These are phyloP conservation scores for Cecidostiba fungosa DNA, from an alignment of 2,888 invertebrate species.

Conservation along the genomic window DNA sequence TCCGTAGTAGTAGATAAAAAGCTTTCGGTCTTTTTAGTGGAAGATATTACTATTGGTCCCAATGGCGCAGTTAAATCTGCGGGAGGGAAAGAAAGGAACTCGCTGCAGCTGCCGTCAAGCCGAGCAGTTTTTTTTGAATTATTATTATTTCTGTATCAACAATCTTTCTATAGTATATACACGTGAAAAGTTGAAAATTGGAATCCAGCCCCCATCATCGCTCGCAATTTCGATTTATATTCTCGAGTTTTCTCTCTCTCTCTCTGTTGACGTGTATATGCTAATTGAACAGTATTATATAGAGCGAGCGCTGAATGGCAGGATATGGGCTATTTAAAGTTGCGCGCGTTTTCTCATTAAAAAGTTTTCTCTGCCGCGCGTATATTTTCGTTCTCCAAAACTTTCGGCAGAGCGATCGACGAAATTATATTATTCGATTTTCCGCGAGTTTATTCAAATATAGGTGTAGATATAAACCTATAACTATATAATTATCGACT, in stretches of 20 bases:
- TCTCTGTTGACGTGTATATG: not conserved
- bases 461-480: no score
- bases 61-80: constrained; percentile 67
- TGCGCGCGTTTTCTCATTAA: constrained; percentile 39
- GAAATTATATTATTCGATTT: constrained; percentile 34
- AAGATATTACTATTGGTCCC: constrained; percentile 68
- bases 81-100: constrained; percentile 57
- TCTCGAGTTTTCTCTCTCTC: no score
- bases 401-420: not conserved
- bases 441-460: constrained; percentile 16
- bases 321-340: not conserved
- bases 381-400: not conserved
- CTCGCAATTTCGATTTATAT: not conserved
- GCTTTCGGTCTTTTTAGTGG: constrained; percentile 62
- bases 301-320: not conserved
- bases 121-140: not conserved
- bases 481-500: not conserved
- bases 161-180: not conserved
- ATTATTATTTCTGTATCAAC: constrained; percentile 30
- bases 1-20: constrained; percentile 42
- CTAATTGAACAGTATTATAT: not conserved
- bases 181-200: constrained; percentile 20
- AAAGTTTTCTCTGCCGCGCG: constrained; percentile 17
- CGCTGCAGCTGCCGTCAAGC: constrained; percentile 2
- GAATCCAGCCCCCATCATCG: not conserved